Evolutionary conservation across 2,797 vertebrate genomes (phyloP).

Genomic region (Acanthiza pusilla): DNA sequence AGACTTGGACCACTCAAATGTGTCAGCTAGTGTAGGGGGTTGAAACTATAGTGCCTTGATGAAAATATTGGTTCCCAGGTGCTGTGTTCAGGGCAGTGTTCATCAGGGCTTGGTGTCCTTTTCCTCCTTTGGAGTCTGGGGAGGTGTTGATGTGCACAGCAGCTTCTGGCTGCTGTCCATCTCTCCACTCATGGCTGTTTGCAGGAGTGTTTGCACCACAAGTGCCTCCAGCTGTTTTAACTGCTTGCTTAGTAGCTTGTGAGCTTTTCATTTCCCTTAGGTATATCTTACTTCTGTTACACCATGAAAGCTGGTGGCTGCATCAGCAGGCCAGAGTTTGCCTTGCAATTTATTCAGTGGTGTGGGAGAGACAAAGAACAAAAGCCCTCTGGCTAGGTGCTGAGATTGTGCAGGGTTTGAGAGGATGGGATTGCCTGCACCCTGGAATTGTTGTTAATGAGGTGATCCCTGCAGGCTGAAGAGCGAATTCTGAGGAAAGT

Average conservation of each 20-base stretch:
- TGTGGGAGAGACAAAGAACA: neutral
- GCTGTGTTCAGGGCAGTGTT: neutral
- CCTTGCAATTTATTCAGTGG: neutral
- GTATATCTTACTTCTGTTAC: neutral
- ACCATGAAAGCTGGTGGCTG: accelerated
- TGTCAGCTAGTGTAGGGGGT: neutral
- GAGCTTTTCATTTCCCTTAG: neutral
- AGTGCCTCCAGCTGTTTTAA: neutral
- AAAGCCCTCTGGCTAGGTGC: accelerated
- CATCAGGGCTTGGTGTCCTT: neutral
- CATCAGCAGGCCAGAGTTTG: neutral
- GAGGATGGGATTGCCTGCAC: accelerated
- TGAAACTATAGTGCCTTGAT: neutral
- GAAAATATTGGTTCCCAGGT: neutral
- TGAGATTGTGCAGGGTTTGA: neutral
- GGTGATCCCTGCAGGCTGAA: slow-evolving; percentile 75
- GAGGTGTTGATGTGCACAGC: accelerated
- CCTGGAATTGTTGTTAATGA: neutral
- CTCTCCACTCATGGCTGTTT: neutral
- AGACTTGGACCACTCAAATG: neutral
- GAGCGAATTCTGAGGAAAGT: slow-evolving; percentile 84
- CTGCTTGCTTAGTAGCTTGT: neutral
- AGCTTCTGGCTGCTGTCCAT: neutral
- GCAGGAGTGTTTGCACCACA: neutral
- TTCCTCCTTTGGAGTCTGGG: accelerated